Conservation (phyloP, 2,113 vertebrate species). For the Pimephales promelas region DNA sequence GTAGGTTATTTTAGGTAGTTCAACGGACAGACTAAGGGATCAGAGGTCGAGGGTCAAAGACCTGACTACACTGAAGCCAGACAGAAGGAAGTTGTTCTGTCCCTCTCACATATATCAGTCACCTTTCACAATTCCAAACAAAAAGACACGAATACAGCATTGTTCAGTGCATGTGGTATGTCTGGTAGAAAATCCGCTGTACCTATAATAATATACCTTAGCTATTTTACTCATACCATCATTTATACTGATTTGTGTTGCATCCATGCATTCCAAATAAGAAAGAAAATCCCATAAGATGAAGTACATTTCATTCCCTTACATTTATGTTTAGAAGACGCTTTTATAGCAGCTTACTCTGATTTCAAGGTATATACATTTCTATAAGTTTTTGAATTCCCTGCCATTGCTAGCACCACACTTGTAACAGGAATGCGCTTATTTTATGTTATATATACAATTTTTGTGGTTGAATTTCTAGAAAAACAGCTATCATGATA, state of each 20-base stretch:
- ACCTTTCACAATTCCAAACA: not conserved
- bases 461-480: too few relatives aligned
- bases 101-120: not conserved
- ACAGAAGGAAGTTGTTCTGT: not conserved
- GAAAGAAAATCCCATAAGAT: not conserved
- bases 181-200: too few relatives aligned
- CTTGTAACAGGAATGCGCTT: too few relatives aligned
- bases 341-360: too few relatives aligned
- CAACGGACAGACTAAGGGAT: not conserved
- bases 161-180: not conserved
- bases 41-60: slow-evolving; percentile 19
- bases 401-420: too few relatives aligned
- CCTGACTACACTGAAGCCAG: slow-evolving; percentile 9
- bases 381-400: too few relatives aligned
- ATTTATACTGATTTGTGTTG: not conserved
- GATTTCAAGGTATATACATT: too few relatives aligned
- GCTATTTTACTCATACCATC: not conserved
- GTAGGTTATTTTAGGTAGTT: not conserved
- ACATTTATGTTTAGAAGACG: too few relatives aligned
- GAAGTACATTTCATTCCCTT: not conserved
- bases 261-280: not conserved
- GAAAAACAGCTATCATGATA: too few relatives aligned
- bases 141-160: not conserved
- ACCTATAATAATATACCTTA: not conserved
- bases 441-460: too few relatives aligned